Conservation (phyloP, 1,140 invertebrate genomes). For the Drosophila novamexicana region DNA sequence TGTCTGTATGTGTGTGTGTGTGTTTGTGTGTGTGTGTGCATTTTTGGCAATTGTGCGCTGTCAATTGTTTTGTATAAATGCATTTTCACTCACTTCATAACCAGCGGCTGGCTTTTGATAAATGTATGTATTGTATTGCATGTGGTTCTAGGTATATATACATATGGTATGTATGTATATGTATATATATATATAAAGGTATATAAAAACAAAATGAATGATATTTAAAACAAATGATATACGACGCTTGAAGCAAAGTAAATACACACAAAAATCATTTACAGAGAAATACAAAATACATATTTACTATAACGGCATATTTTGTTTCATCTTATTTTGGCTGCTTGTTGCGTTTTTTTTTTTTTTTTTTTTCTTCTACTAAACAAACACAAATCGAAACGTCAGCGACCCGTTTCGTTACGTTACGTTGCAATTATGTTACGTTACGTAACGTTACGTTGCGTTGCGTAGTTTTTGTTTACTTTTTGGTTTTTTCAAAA, state of each 20-base stretch:
- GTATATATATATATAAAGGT: slow-evolving; percentile 10
- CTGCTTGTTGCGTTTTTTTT: slow-evolving; percentile 23
- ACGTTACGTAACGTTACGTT: neutral
- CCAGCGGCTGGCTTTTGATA: slow-evolving; percentile 50
- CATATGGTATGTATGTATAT: slow-evolving; percentile 5
- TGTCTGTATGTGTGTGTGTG: slow-evolving; percentile 29
- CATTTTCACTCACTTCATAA: slow-evolving; percentile 43
- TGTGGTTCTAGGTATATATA: slow-evolving; percentile 9
- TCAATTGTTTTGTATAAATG: slow-evolving; percentile 51
- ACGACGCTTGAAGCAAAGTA: slow-evolving; percentile 44
- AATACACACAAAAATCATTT: slow-evolving; percentile 41
- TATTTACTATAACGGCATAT: slow-evolving; percentile 33
- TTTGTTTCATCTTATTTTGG: slow-evolving; percentile 25
- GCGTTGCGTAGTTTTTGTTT: slow-evolving; percentile 22
- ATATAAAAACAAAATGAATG: slow-evolving; percentile 36
- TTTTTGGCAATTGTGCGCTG: slow-evolving; percentile 64
- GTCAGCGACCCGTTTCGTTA: slow-evolving; percentile 11
- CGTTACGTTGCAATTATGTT: slow-evolving; percentile 12
- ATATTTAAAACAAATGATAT: slow-evolving; percentile 29
- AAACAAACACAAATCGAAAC: slow-evolving; percentile 43
- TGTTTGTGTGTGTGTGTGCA: slow-evolving; percentile 29
- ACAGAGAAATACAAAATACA: slow-evolving; percentile 41
- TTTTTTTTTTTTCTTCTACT: slow-evolving; percentile 14
- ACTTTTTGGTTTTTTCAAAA: slow-evolving; percentile 68
- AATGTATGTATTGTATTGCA: slow-evolving; percentile 47